These are phyloP conservation scores for Drosophila tristis DNA, from an alignment of 1,140 invertebrate species.

Conservation along the genomic window DNA sequence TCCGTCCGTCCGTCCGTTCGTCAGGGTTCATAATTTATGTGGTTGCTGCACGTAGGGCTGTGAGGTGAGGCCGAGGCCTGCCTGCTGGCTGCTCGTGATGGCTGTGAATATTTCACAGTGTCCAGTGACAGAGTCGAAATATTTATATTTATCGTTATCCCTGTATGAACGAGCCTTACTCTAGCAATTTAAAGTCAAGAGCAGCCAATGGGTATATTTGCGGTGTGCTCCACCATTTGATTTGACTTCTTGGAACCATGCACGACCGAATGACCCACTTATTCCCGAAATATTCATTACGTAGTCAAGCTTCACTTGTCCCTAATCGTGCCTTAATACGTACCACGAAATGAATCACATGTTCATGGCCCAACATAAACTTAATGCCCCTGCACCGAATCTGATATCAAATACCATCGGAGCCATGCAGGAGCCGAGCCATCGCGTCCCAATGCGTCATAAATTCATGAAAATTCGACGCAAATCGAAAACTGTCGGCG, in stretches of 20 bases:
- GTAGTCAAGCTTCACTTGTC: not conserved
- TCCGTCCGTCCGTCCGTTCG: not conserved
- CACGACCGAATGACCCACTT: not conserved
- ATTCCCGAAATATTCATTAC: not conserved
- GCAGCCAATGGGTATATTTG: not conserved
- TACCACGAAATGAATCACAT: constrained; percentile 12
- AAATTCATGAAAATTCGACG: constrained; percentile 42
- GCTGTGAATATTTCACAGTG: constrained; percentile 51
- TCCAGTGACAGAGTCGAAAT: constrained; percentile 3
- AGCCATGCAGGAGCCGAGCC: not conserved
- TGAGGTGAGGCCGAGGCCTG: not conserved
- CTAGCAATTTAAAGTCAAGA: too few species aligned
- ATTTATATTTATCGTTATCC: not conserved
- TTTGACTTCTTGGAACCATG: too few species aligned
- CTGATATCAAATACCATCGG: constrained; percentile 11
- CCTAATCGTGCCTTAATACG: constrained; percentile 12
- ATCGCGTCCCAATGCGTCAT: constrained; percentile 34
- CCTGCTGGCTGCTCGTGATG: not conserved
- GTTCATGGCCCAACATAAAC: constrained; percentile 23
- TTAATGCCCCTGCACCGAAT: constrained; percentile 1
- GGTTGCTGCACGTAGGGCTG: constrained; percentile 4
- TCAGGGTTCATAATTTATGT: constrained; percentile 50
- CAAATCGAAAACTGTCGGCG: constrained; percentile 21
- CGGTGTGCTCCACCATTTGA: not conserved
- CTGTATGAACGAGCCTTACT: not conserved